Evolutionary conservation across 2,888 invertebrate genomes (phyloP), one percentile per base, ranked within the genome.

Genomic region (Acleris emargana): DNA sequence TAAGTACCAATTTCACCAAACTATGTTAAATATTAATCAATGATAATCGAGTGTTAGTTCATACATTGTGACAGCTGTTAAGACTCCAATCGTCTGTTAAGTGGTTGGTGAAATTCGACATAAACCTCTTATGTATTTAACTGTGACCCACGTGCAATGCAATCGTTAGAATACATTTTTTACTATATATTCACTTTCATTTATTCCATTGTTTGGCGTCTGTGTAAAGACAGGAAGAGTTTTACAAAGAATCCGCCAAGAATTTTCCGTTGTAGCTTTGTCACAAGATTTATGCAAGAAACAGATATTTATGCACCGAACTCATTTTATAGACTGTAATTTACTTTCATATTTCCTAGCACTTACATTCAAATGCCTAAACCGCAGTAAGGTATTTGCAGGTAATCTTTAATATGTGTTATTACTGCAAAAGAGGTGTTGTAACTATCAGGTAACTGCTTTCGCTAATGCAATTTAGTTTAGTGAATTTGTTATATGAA

Each of bases 261-360:
- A 28, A 52, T 66, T 66, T 38, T 57, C 66, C 61, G 52, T 66
- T 45, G 60, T 57, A 61, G 51, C 38, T 57, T 61, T 66, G 66
- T 66, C 55, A 47, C 57, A 47, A 51, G 60, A 55, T 66, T 61
- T 66, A 61, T 66, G 66, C 61, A 66, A 66, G 60, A 66, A 66
- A 57, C 49, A 18, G 62, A 57, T 61, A 57, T 57, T 66, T 66
- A 61, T 61, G 66, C 57, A 66, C 57, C 54, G n/a, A 50, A 42
- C 18, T 43, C 38, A 32, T 60, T 61, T 61, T 47, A 25, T 25
- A 28, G 3, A n/a, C 51, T 22, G 61, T 38, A 66, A 61, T 66
- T 61, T 57, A 57, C 66, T 66, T 66, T 66, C 66, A 52, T 66
- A 66, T 66, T 66, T 61, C 60, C 45, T 51, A 66, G 66, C 51